Conservation (phyloP, 2,797 vertebrate species). For the Leptoclinus maculatus region DNA sequence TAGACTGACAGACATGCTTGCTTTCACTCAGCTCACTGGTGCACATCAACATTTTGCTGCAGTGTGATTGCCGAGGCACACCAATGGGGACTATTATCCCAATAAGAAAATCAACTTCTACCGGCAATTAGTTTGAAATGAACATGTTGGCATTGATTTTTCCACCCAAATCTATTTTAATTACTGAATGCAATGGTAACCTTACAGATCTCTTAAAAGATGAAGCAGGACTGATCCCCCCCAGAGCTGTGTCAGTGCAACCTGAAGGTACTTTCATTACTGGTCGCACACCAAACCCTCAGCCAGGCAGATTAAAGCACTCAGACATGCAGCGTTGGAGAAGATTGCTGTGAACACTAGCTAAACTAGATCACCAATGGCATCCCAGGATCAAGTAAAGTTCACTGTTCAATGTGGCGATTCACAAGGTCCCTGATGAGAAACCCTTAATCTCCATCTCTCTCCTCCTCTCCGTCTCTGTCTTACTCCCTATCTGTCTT, state of each 20-base stretch:
- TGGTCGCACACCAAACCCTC: conserved; percentile 1
- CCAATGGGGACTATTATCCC: conserved; percentile 39
- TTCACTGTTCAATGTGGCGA: conserved; percentile 45
- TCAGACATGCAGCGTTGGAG: not conserved
- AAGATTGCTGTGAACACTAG: conserved; percentile 34
- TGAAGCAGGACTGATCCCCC: conserved; percentile 18
- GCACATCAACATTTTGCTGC: conserved; percentile 27
- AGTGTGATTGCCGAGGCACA: conserved; percentile 9
- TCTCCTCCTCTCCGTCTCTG: not conserved
- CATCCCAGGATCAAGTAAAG: conserved; percentile 22
- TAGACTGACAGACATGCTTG: conserved; percentile 44
- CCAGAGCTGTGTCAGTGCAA: conserved; percentile 19
- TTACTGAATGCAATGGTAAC: conserved; percentile 51
- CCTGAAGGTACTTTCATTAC: conserved; percentile 51
- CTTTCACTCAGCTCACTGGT: conserved; percentile 30
- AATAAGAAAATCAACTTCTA: conserved; percentile 39
- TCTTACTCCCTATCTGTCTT: conserved; percentile 23
- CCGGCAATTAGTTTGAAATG: conserved; percentile 52
- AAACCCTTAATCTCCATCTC: conserved; percentile 43
- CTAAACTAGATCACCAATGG: conserved; percentile 35
- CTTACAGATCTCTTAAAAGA: conserved; percentile 44
- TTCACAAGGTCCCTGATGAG: conserved; percentile 43
- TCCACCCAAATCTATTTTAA: conserved; percentile 53
- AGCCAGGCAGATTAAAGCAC: conserved; percentile 41
- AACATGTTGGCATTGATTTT: conserved; percentile 55